Conservation (phyloP, 2,888 invertebrate species). For the Operophtera brumata region DNA sequence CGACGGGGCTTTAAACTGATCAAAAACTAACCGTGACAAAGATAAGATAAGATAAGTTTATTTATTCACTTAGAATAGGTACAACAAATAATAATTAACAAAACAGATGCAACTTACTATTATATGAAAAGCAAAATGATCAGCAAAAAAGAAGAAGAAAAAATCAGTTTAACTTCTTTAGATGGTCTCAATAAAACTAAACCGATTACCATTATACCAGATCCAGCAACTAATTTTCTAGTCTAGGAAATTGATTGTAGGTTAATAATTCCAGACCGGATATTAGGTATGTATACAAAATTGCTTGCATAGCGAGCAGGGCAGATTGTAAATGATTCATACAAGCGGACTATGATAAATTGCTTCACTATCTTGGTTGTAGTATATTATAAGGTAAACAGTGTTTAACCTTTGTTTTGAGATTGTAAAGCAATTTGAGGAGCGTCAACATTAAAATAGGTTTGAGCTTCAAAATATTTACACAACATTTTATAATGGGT, state of each 20-base stretch:
- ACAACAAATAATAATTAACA: too few species aligned
- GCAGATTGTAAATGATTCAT: slow-evolving; percentile 9
- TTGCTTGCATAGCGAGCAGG: slow-evolving; percentile 37
- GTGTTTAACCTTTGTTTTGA: slow-evolving; percentile 7
- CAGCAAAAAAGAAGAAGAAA: too few species aligned
- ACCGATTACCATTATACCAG: background rate
- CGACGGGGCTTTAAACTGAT: too few species aligned
- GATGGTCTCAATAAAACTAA: too few species aligned
- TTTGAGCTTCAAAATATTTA: too few species aligned
- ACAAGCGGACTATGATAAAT: slow-evolving; percentile 21
- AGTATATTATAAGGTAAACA: slow-evolving; percentile 18
- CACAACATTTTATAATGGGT: too few species aligned
- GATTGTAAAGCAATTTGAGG: slow-evolving; percentile 2
- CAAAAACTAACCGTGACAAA: too few species aligned
- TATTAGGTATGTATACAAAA: slow-evolving; percentile 43
- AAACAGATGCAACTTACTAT: too few species aligned
- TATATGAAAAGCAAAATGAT: too few species aligned
- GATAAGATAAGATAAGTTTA: too few species aligned
- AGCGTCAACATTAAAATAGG: background rate
- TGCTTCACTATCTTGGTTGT: slow-evolving; percentile 15
- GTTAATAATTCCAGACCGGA: slow-evolving; percentile 28
- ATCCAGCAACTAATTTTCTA: background rate
- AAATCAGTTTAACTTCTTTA: too few species aligned
- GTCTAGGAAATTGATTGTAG: slow-evolving; percentile 31
- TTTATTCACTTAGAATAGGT: too few species aligned